Conservation (phyloP, 1,140 invertebrate genomes). For the Listronotus bonariensis region DNA sequence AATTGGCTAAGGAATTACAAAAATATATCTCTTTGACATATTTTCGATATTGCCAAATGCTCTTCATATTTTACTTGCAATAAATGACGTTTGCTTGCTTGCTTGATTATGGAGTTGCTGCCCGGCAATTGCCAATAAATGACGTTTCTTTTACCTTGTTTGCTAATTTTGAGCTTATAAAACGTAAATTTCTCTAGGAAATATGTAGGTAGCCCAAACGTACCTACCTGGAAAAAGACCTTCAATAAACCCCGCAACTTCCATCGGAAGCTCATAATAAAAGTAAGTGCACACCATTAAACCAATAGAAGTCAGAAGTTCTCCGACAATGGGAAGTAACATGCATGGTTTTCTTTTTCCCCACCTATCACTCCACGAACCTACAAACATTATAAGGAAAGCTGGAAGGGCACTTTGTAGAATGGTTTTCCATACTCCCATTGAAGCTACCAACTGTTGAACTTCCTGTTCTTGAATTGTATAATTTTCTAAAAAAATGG, state of each 20-base stretch:
- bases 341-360: constrained; percentile 83
- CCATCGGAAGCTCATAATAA: constrained; percentile 76
- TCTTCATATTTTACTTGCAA: no score
- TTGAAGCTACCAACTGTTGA: constrained; percentile 71
- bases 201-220: neutral
- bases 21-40: no score
- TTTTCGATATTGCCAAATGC: no score
- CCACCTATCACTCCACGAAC: constrained; percentile 76
- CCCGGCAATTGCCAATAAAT: no score
- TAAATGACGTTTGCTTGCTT: no score
- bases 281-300: constrained; percentile 80
- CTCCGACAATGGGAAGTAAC: constrained; percentile 79
- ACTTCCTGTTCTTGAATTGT: constrained; percentile 73
- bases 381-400: constrained; percentile 76
- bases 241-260: constrained; percentile 74
- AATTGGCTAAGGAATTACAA: no score
- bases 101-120: no score
- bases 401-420: constrained; percentile 76
- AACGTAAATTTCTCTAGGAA: constrained; percentile 1
- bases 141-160: no score
- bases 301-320: constrained; percentile 75
- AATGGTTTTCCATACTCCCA: constrained; percentile 80
- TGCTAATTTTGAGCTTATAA: neutral
- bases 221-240: constrained; percentile 67
- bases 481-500: constrained; percentile 60